A percentile compares a stretch with the other conserved stretches of the same genome.
Conservation (phyloP, 2,888 invertebrate genomes). For the Tinea semifulvella region DNA sequence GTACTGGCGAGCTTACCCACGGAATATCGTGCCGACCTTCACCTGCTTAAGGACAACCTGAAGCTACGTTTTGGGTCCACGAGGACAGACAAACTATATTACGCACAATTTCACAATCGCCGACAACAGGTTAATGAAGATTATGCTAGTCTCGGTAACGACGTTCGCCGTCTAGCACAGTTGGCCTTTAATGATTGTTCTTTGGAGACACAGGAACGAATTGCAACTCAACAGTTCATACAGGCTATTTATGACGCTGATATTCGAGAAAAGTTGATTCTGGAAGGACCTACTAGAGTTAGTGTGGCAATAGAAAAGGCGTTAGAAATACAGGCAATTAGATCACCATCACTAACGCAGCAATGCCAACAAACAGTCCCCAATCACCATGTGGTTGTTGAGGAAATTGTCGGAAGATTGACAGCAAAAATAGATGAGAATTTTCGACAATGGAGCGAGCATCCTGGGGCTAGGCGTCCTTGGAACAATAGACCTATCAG, state of each 20-base stretch:
- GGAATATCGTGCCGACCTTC: no score
- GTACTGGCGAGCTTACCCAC: no score
- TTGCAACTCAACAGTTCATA: no score
- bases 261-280: not conserved
- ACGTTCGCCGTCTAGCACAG: not conserved
- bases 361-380: not conserved
- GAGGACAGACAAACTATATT: no score
- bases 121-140: not conserved
- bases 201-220: not conserved
- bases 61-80: no score
- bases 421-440: not conserved
- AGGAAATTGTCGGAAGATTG: not conserved
- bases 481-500: not conserved
- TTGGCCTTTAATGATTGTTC: not conserved
- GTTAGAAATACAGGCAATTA: not conserved
- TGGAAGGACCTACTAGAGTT: not conserved
- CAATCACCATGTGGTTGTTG: not conserved
- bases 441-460: not conserved
- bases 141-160: not conserved
- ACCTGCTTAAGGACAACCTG: no score
- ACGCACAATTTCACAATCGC: no score
- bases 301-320: not conserved
- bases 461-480: not conserved
- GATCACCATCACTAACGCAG: no score
- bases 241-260: not conserved